Evolutionary conservation across 2,113 vertebrate genomes (phyloP), one percentile per base, ranked within the genome.

Genomic region (Scophthalmus maximus): DNA sequence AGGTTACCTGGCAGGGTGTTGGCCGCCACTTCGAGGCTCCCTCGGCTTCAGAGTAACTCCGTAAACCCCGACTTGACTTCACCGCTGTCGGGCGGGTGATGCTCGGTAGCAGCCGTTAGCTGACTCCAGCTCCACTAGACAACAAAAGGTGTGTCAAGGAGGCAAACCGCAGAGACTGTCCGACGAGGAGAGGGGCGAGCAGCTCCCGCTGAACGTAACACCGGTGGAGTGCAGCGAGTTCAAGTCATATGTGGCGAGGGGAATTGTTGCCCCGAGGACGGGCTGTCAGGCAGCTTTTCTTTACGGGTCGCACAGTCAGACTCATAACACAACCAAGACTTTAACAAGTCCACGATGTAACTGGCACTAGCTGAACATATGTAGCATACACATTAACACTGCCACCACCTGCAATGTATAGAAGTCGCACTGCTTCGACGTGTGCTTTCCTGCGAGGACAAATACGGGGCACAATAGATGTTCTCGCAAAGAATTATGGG

Each of bases 121-220:
- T 52, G 65, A 30, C 49, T 64, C 52, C 6, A 52, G 83, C 78
- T 78, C 50, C 36, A 32, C 66, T 53, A 86, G 83, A 87, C 80
- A 87, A 89, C 85, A 90, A 85, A 89, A 88, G 85, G 85, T 76
- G 87, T 86, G 87, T 84, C 81, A 75, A 69, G 42, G 42, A 70
- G 69, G 71, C 52, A 76, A 57, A 26, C 23, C 4, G 9, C 64
- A 59, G 69, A 85, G 61, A 78, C 57, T 1, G 32, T 85, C 0
- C 23, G 0, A 2, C 0, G 46, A 0, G 12, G 30, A 76, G 72
- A 78, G 40, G 6, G 7, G 8, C 2, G 8, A 22, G 18, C 42
- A 9, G 42, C 18, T 9, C 6, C 11, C 18, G 3, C 17, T 46
- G 42, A 20, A 7, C 18, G 42, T 46, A 46, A 46, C 42, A 20